phyloP scores from a whole-genome alignment of 2,888 invertebrate genomes.

The Amphipyra berbera region DNA sequence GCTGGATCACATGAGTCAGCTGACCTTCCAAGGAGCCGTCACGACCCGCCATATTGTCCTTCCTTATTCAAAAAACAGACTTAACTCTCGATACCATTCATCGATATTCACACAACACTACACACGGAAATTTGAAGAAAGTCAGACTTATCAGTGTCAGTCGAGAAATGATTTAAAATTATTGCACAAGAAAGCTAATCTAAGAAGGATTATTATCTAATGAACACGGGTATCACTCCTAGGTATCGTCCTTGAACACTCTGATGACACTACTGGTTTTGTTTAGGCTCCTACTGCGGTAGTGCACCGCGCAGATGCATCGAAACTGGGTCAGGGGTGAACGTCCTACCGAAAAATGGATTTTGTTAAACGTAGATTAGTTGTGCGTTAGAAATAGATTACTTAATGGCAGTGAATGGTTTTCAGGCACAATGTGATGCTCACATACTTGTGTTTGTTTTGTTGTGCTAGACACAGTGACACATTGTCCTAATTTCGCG shows the following conservation, averaged over 20 bases:
- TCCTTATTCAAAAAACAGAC: constrained; percentile 62
- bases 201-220: constrained; percentile 70
- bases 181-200: constrained; percentile 69
- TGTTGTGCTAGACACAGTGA: constrained; percentile 73
- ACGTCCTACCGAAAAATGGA: constrained; percentile 74
- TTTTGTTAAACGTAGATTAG: constrained; percentile 54
- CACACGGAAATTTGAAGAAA: constrained; percentile 52
- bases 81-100: constrained; percentile 60
- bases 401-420: constrained; percentile 67
- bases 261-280: constrained; percentile 46
- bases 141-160: constrained; percentile 79
- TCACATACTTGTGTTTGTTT: constrained; percentile 71
- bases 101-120: constrained; percentile 53
- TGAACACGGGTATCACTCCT: constrained; percentile 86
- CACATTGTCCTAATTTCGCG: constrained; percentile 80
- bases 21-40: constrained; percentile 80
- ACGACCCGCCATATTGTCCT: constrained; percentile 79
- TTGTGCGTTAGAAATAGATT: constrained; percentile 55
- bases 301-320: constrained; percentile 82
- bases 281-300: constrained; percentile 71
- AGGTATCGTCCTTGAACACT: constrained; percentile 70
- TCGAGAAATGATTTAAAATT: constrained; percentile 69
- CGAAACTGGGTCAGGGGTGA: constrained; percentile 84
- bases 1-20: constrained; percentile 84
- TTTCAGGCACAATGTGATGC: constrained; percentile 57